Base-by-base conservation (phyloP, 1,140 invertebrate genomes). In the Scaptodrosophila lebanonensis region DNA sequence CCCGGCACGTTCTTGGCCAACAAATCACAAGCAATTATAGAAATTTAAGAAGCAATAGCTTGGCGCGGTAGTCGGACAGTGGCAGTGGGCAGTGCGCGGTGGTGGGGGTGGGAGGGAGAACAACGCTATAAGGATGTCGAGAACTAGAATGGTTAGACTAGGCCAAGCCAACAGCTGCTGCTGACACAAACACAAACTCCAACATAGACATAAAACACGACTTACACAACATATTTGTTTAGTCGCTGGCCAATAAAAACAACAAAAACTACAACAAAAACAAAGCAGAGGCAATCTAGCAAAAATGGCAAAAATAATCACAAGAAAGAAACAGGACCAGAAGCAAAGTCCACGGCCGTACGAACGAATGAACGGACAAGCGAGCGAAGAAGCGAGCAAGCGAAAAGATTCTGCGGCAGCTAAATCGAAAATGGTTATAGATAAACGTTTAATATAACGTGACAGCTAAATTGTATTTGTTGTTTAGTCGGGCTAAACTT, bases 11-110 rank as follows among this genome's bases (percentile, higher is more conserved):
- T 75, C 67, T 79, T 53, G 76, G 69, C 70, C 72, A 82, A 82
- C 75, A 82, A 82, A 82, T 82, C 75, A 82, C 75, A 83, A 75
- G 75, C 75, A 82, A 82, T 82, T 82, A 82, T 82, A 82, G 75
- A 82, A 82, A 82, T 82, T 83, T 82, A 75, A 79, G 69, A 82
- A 60, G 73, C 66, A 73, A 79, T 73, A 58, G 75, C 65, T 52
- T 32, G 29, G 76, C 39, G 30, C 32, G 51, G 12, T 11, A 15
- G 13, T 13, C 49, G 29, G 57, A 47, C 22, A 25, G n/a, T n/a
- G n/a, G n/a, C n/a, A 25, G 3, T 25, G 8, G 8, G 22, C 22
- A 25, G 22, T 4, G 22, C 22, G 8, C 22, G 22, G 22, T 25
- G 22, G 8, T 25, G 22, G 8, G 3, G 22, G 8, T 25, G 22